Conservation (phyloP, 2,888 invertebrate genomes). For the Euplexia lucipara region DNA sequence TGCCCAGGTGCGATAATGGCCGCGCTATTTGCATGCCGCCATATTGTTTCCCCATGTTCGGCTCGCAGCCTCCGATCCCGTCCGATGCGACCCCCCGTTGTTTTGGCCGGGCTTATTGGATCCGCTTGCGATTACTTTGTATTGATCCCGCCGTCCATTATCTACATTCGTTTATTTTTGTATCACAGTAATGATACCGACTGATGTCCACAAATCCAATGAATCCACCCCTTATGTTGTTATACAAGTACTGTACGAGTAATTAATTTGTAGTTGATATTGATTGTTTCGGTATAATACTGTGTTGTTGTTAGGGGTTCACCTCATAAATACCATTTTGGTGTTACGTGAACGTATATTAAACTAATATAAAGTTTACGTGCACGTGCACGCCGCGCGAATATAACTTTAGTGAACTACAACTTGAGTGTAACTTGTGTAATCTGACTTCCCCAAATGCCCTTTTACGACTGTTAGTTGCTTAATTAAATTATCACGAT, state of each 20-base stretch:
- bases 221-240: slow-evolving; percentile 71
- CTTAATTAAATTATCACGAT: slow-evolving; percentile 80
- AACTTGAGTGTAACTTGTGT: slow-evolving; percentile 57
- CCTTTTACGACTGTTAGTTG: slow-evolving; percentile 73
- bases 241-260: slow-evolving; percentile 70
- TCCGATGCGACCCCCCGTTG: slow-evolving; percentile 87
- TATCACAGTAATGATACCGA: slow-evolving; percentile 86
- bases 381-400: slow-evolving; percentile 59
- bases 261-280: slow-evolving; percentile 63
- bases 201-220: slow-evolving; percentile 83
- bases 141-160: slow-evolving; percentile 90
- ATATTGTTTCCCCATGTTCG: slow-evolving; percentile 90
- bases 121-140: slow-evolving; percentile 90
- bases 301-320: slow-evolving; percentile 40
- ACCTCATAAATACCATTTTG: slow-evolving; percentile 53
- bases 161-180: slow-evolving; percentile 89
- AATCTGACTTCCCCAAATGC: slow-evolving; percentile 67
- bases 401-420: slow-evolving; percentile 55
- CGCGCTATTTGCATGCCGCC: slow-evolving; percentile 91
- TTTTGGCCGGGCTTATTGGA: slow-evolving; percentile 90
- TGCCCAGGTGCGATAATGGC: slow-evolving; percentile 91
- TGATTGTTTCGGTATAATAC: slow-evolving; percentile 52
- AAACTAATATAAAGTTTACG: slow-evolving; percentile 56
- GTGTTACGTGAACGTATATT: slow-evolving; percentile 43
- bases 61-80: slow-evolving; percentile 81